Evolutionary conservation across 2,113 vertebrate genomes (phyloP).

Genomic region (Condylura cristata): DNA sequence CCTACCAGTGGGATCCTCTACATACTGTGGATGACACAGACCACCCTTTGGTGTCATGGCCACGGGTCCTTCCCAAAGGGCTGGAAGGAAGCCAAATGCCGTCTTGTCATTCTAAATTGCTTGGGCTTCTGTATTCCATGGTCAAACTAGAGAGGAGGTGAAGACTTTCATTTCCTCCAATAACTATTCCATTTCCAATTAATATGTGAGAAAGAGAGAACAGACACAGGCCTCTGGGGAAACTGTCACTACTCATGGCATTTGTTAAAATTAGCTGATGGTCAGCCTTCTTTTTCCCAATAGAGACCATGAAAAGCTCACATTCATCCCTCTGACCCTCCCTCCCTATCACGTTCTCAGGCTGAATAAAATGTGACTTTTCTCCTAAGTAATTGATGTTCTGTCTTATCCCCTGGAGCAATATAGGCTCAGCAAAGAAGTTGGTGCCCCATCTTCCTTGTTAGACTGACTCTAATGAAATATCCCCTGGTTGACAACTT

Average conservation of each 20-base stretch:
- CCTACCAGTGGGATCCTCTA: background rate
- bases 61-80: background rate
- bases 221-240: conserved; percentile 38
- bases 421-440: conserved; percentile 72
- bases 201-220: conserved; percentile 52
- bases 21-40: rapidly evolving
- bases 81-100: background rate
- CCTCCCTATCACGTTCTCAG: conserved; percentile 56
- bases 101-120: background rate
- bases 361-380: conserved; percentile 85
- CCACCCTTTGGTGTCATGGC: background rate
- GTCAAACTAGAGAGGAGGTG: background rate
- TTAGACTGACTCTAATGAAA: conserved; percentile 80
- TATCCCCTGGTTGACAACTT: conserved; percentile 77
- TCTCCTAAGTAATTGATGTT: conserved; percentile 81
- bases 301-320: conserved; percentile 38
- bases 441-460: conserved; percentile 76
- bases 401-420: conserved; percentile 75
- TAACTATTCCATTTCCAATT: conserved; percentile 40
- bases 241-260: background rate
- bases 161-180: conserved; percentile 11
- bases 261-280: conserved; percentile 73
- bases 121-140: background rate
- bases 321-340: background rate
- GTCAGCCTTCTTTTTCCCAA: conserved; percentile 12